Conservation (phyloP, 2,888 invertebrate genomes). For the Apamea epomidion region DNA sequence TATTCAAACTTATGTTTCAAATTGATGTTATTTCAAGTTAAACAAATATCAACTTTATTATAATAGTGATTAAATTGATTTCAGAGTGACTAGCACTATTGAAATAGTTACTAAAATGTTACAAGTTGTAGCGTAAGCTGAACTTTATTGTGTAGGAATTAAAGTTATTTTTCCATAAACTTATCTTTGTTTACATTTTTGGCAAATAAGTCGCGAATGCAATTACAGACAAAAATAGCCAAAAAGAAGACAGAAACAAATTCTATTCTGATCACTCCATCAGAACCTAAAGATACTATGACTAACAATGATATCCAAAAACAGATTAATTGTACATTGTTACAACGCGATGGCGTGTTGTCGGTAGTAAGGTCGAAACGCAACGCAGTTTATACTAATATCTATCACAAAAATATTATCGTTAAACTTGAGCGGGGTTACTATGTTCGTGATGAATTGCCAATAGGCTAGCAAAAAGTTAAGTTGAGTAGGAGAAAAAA, state of each 20-base stretch:
- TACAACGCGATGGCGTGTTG: constrained; percentile 48
- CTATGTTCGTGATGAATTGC: constrained; percentile 27
- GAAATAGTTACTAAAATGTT: too few species aligned
- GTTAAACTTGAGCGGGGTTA: constrained; percentile 49
- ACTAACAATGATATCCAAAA: constrained; percentile 40
- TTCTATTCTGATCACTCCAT: constrained; percentile 3
- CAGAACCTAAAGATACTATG: constrained; percentile 4
- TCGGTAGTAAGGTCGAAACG: constrained; percentile 41
- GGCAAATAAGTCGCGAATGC: too few species aligned
- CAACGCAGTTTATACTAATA: constrained; percentile 39
- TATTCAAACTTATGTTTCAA: too few species aligned
- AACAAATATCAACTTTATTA: too few species aligned
- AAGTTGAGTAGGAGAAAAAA: constrained; percentile 4
- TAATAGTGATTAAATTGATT: too few species aligned
- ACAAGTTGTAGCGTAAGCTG: too few species aligned
- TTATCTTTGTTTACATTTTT: too few species aligned
- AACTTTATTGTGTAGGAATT: too few species aligned
- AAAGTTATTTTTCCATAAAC: too few species aligned
- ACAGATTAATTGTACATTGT: constrained; percentile 31
- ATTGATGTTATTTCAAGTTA: too few species aligned
- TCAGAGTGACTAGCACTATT: too few species aligned
- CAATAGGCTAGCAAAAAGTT: background rate
- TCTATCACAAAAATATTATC: constrained; percentile 37
- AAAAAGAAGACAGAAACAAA: constrained; percentile 1
- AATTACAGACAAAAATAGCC: background rate